These are phyloP conservation scores for Sceloporus undulatus DNA, from an alignment of 2,113 vertebrate genomes.

Conservation along the genomic window DNA sequence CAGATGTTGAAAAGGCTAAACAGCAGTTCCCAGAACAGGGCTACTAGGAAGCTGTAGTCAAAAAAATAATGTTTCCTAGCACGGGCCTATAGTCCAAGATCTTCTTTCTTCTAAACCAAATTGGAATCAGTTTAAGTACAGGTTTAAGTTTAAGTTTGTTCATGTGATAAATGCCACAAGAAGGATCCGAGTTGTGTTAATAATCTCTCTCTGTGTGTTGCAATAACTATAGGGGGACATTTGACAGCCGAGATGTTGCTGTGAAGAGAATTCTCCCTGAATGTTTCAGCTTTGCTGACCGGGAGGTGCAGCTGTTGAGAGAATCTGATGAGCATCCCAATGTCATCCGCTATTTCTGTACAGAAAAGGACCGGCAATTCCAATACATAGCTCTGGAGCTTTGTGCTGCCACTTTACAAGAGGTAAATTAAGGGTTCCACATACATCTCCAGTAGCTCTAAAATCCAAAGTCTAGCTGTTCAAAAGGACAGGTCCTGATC, in stretches of 20 bases:
- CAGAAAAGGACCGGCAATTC: constrained; percentile 95
- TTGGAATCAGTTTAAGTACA: background rate
- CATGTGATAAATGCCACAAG: background rate
- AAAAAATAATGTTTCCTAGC: background rate
- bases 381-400: constrained; percentile 98
- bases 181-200: rapidly evolving
- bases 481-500: background rate
- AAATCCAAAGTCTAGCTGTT: too few relatives aligned
- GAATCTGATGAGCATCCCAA: constrained; percentile 97
- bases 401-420: constrained; percentile 92
- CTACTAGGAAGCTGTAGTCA: background rate
- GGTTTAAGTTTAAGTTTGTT: background rate
- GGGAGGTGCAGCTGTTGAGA: constrained; percentile 93
- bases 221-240: constrained; percentile 84
- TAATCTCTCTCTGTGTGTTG: background rate
- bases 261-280: constrained; percentile 98
- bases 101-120: background rate
- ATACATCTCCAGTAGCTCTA: background rate
- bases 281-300: constrained; percentile 97
- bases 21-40: too few relatives aligned
- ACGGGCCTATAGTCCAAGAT: background rate
- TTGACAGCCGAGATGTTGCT: constrained; percentile 92
- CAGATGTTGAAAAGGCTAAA: too few relatives aligned
- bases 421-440: constrained; percentile 77
- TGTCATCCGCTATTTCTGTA: constrained; percentile 98